Conservation (phyloP, 2,113 vertebrate genomes). For the Ptilonorhynchus violaceus region DNA sequence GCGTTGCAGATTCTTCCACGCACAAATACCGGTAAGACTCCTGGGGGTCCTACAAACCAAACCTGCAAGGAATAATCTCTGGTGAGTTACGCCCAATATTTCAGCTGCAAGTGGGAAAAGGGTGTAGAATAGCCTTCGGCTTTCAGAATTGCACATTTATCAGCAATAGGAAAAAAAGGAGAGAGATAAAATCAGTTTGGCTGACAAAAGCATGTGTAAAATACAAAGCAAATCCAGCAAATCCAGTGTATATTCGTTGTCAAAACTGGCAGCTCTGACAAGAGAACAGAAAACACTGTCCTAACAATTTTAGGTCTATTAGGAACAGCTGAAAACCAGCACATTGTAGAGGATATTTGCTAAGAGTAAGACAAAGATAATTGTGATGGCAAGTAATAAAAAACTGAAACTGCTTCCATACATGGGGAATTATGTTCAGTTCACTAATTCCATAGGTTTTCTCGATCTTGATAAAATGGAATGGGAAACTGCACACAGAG, state of each 20-base stretch:
- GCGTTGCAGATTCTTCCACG: neutral
- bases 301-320: neutral
- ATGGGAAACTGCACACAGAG: neutral
- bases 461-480: neutral
- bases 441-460: neutral
- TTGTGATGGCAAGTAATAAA: neutral
- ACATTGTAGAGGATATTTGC: neutral
- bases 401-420: neutral
- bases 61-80: neutral
- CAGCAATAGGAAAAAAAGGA: neutral
- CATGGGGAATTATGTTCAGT: neutral
- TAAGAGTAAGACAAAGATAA: neutral
- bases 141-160: neutral
- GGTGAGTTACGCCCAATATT: neutral
- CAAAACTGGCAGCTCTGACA: neutral
- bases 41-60: neutral
- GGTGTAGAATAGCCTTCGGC: neutral
- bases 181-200: neutral
- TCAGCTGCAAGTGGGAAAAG: neutral
- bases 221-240: neutral
- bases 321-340: neutral
- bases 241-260: neutral
- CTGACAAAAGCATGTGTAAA: neutral
- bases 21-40: neutral
- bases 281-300: neutral